Conservation (phyloP, 2,113 vertebrate species). For the Ammodytes dubius region DNA sequence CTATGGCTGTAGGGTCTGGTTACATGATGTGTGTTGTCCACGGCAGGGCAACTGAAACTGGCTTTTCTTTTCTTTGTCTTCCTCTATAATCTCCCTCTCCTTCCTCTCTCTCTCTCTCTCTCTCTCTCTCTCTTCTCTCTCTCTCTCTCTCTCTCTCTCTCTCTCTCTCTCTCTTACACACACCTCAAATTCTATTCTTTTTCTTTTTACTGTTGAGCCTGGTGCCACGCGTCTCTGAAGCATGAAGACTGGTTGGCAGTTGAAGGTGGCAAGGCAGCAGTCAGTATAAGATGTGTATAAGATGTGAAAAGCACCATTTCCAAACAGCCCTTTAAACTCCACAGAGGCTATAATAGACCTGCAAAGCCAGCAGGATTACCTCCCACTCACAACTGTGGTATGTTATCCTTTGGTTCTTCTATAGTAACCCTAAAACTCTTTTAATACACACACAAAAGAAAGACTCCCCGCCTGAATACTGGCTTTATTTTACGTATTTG, state of each 20-base stretch:
- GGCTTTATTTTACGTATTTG: not conserved
- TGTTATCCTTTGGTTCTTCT: not conserved
- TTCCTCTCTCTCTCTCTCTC: not conserved
- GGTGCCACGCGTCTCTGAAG: constrained; percentile 33
- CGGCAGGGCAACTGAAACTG: constrained; percentile 60
- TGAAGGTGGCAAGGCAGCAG: constrained; percentile 45
- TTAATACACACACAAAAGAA: not conserved
- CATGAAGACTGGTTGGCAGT: constrained; percentile 20
- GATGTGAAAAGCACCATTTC: constrained; percentile 40
- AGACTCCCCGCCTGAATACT: too few relatives aligned
- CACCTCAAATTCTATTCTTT: constrained; percentile 22
- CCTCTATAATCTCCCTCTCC: constrained; percentile 34
- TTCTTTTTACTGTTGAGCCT: not conserved
- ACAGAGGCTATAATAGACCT: constrained; percentile 28
- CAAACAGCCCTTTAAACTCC: constrained; percentile 42
- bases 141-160: not conserved
- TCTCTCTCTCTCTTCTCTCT: constrained; percentile 7
- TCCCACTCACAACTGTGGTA: not conserved
- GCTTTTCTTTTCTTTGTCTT: constrained; percentile 54
- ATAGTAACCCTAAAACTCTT: not conserved
- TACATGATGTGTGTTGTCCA: constrained; percentile 74
- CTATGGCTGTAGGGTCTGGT: constrained; percentile 71
- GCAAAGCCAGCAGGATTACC: not conserved
- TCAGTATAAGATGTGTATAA: constrained; percentile 45
- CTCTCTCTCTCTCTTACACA: not conserved